Evolutionary conservation across 2,888 invertebrate species (phyloP), one percentile per base, ranked within the genome.

Genomic region (Eupithecia tripunctaria): DNA sequence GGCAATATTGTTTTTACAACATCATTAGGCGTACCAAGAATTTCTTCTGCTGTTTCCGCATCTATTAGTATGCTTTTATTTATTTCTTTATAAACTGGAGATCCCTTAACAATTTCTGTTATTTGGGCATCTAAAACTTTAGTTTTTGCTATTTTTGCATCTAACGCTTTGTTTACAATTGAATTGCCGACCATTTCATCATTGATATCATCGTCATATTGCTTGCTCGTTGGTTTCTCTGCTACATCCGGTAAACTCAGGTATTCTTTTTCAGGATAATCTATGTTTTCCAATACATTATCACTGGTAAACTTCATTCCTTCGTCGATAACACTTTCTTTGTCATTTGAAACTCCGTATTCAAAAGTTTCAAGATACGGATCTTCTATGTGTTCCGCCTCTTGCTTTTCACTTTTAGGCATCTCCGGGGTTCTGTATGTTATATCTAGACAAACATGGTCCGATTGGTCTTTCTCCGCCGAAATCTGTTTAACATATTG

Each of bases 371-470:
- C 64, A 10, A 64, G 21, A 38, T 64, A 64, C 3, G 64, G 64
- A 38, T 64, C 64, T n/a, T 25, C 36, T 12, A n/a, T 18, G n/a
- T 63, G n/a, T 63, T 32, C n/a, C 18, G n/a, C 36, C 5, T 18
- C 29, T 32, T 32, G 36, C 62, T 63, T 63, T 56, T 12, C 21
- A n/a, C 18, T 36, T 36, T 32, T 63, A 63, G 62, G 62, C 32
- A n/a, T 29, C 10, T 38, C 64, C 0, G 36, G 36, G 8, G 64
- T 64, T 15, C 6, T 64, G 36, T 38, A 64, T 14, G 64, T 21
- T 38, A 64, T 64, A 38, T 64, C 64, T 4, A 64, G 25, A 64
- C 64, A 64, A 38, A 64, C 64, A 38, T 64, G 64, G 25, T 36
- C 63, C 12, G 63, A 36, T 62, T 62, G 15, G 62, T 36, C 36